phyloP scores from a whole-genome alignment of 2,888 invertebrate species.

The Scotopteryx bipunctaria region DNA sequence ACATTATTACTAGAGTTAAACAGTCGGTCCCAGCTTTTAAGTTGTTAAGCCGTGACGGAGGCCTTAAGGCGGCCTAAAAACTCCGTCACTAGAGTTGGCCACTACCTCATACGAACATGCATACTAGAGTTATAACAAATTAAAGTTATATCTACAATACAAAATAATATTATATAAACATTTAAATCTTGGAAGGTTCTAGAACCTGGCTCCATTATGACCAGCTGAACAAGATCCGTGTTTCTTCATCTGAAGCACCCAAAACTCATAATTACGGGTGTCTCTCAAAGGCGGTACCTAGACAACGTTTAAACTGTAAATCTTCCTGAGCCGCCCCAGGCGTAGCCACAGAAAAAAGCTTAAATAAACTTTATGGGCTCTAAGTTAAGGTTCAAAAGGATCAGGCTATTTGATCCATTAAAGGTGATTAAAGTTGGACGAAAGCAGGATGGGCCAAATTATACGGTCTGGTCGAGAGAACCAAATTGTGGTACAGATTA shows the following conservation, averaged over 20 bases:
- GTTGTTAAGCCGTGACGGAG: no score
- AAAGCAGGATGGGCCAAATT: slow-evolving; percentile 75
- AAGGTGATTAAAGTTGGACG: slow-evolving; percentile 67
- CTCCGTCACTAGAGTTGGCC: no score
- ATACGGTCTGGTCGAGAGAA: slow-evolving; percentile 61
- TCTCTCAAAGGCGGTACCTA: slow-evolving; percentile 43
- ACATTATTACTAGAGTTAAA: no score
- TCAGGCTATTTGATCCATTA: slow-evolving; percentile 49
- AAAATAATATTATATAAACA: no score
- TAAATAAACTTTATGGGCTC: slow-evolving; percentile 14
- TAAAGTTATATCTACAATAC: no score
- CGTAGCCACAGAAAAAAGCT: slow-evolving; percentile 2
- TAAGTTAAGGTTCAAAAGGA: slow-evolving; percentile 20
- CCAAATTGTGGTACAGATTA: slow-evolving; percentile 50
- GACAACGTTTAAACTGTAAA: slow-evolving; percentile 43
- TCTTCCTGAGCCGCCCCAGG: slow-evolving; percentile 34
- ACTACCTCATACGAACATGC: no score
- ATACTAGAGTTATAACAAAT: no score
- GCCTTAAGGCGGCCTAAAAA: no score
- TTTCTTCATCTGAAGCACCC: slow-evolving; percentile 17
- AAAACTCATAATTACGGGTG: slow-evolving; percentile 33
- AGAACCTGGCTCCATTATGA: slow-evolving; percentile 2
- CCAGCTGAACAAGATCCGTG: slow-evolving; percentile 17
- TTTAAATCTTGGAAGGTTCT: not conserved
- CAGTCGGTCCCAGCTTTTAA: no score